Evolutionary conservation across 2,888 invertebrate species (phyloP).

Genomic region (Drosophila borealis): DNA sequence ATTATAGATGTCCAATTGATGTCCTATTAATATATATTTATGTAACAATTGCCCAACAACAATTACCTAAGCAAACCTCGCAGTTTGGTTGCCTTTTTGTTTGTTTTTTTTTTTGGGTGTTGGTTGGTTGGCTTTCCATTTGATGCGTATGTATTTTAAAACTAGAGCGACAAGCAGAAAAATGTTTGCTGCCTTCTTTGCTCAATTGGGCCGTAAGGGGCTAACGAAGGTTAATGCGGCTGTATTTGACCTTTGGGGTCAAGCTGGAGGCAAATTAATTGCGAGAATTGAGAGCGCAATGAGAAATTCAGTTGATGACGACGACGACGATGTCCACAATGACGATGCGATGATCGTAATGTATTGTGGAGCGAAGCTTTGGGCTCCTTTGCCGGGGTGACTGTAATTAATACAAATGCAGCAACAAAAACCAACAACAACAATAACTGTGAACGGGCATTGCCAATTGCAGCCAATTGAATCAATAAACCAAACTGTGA

Average conservation of each 20-base stretch:
- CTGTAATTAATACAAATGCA: conserved; percentile 60
- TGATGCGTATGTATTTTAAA: conserved; percentile 32
- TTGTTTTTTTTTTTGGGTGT: conserved; percentile 8
- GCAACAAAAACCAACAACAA: background rate
- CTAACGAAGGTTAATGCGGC: conserved; percentile 84
- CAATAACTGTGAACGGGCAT: conserved; percentile 13
- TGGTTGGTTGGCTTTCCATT: conserved; percentile 24
- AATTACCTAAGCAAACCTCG: conserved; percentile 23
- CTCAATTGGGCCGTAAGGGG: conserved; percentile 72
- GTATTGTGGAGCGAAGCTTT: conserved; percentile 21
- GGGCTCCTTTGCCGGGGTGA: conserved; percentile 18
- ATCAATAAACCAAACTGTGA: conserved; percentile 65
- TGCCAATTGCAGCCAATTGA: conserved; percentile 74
- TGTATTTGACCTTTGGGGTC: conserved; percentile 81
- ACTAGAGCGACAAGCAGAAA: conserved; percentile 33
- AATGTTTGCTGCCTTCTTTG: conserved; percentile 30
- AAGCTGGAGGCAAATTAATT: conserved; percentile 79
- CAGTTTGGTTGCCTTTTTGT: background rate
- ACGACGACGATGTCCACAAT: conserved; percentile 1
- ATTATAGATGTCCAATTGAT: no score
- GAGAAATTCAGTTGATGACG: conserved; percentile 21
- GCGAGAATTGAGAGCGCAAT: conserved; percentile 62
- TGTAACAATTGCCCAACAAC: background rate
- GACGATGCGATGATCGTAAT: conserved; percentile 12
- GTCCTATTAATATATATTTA: background rate